These are phyloP conservation scores for Chinchilla lanigera DNA, from an alignment of 2,113 vertebrate species.

Conservation along the genomic window DNA sequence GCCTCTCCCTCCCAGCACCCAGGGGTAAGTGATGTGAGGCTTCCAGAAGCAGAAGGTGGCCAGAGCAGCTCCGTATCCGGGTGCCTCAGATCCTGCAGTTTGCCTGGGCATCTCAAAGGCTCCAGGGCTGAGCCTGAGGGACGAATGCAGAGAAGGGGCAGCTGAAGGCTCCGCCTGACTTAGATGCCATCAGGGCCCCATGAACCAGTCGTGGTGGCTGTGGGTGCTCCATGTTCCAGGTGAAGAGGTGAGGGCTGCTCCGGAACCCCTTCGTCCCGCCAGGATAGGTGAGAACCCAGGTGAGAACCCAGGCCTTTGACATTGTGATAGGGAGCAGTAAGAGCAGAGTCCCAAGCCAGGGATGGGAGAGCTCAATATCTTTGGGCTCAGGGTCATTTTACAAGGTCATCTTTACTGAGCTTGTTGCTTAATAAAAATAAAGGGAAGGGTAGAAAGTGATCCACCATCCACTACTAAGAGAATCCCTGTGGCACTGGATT, in stretches of 20 bases:
- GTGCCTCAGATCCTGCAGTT: neutral
- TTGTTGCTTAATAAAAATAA: neutral
- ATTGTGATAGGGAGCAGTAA: neutral
- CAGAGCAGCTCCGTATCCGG: neutral
- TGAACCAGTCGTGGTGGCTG: fast-evolving
- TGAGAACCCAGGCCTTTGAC: neutral
- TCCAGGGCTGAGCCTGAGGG: neutral
- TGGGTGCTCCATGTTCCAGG: neutral
- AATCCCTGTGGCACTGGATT: neutral
- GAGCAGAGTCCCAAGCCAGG: neutral
- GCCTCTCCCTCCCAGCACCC: neutral
- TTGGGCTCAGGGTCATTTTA: neutral
- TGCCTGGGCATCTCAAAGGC: neutral
- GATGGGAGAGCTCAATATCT: neutral
- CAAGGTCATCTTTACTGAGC: neutral
- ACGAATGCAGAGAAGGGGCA: neutral
- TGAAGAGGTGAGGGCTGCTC: neutral
- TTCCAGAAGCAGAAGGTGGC: neutral
- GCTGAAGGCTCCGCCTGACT: neutral
- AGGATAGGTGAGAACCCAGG: neutral
- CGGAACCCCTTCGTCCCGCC: neutral
- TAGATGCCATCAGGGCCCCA: neutral
- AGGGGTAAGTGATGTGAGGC: neutral
- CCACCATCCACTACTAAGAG: neutral
- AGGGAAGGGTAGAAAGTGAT: neutral